phyloP scores from a whole-genome alignment of 2,113 vertebrate species.

The Nanorana parkeri region DNA sequence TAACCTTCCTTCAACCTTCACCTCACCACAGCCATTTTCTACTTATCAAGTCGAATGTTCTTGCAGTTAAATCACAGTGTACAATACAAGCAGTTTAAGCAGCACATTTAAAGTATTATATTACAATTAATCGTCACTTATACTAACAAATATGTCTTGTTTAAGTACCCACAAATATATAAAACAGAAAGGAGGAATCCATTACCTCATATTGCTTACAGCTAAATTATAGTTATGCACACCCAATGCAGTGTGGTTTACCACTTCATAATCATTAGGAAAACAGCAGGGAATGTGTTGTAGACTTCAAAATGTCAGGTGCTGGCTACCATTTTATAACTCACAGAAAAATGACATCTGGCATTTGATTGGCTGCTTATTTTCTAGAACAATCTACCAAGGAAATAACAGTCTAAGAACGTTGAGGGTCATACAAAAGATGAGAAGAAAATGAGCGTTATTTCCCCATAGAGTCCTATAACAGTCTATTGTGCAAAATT shows the following conservation, averaged over 20 bases:
- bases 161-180: neutral
- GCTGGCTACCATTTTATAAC: no score
- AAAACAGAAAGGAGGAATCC: neutral
- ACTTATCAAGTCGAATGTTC: conserved; percentile 65
- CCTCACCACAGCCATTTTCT: conserved; percentile 62
- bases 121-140: conserved; percentile 39
- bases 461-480: no score
- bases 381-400: no score
- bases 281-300: neutral
- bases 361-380: no score
- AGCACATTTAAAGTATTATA: conserved; percentile 33
- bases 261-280: neutral
- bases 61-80: conserved; percentile 60
- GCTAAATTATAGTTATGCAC: neutral
- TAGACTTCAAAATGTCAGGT: no score
- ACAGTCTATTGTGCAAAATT: no score
- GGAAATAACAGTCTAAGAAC: no score
- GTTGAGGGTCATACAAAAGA: no score
- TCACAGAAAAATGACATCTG: no score
- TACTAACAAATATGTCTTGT: conserved; percentile 24
- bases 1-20: conserved; percentile 55
- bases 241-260: neutral
- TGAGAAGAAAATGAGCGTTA: no score
- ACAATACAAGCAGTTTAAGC: conserved; percentile 56
- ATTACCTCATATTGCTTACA: neutral